Base-by-base conservation (phyloP, 1,140 invertebrate species). In the Augochlora pura region DNA sequence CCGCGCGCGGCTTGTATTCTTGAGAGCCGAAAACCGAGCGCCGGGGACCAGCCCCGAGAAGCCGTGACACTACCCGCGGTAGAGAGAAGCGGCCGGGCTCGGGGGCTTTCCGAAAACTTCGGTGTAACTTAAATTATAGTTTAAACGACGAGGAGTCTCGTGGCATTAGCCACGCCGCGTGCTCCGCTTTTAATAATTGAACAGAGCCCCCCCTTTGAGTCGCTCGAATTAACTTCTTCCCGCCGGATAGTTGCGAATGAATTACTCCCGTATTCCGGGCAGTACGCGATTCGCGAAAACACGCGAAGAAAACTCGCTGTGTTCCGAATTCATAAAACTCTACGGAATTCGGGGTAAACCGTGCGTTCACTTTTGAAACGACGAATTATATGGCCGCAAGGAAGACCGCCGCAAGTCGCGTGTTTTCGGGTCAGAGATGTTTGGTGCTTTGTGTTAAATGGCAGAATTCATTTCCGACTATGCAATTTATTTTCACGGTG, bases 181-280 rank as follows among this genome's bases (percentile, higher is more conserved):
- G 32, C 14, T 21, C 46, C 32, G 66, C 54, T n/a, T 38, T 77
- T 82, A 72, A 85, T 81, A 79, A 87, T 84, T 80, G 73, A 81
- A 68, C 49, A 68, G 32, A n/a, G n/a, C n/a, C n/a, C 32, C 27
- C 27, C 14, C 25, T 6, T 10, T 18, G 2, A n/a, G n/a, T 0
- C 18, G 54, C 6, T 2, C 14, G 49, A 21, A 52, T 18, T 21
- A 6, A 16, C 18, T 54, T 64, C 25, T 10, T 52, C 7, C 21
- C 9, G 7, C 25, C 5, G 2, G 21, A 46, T 63, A 32, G 6
- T 32, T 16, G 21, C 16, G 27, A 39, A 38, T 18, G 32, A 21
- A n/a, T n/a, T n/a, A n/a, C 49, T 57, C 21, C 21, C 8, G 54
- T n/a, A 54, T 57, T n/a, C n/a, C 18, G n/a, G n/a, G 8, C 18